Base-by-base conservation (phyloP, 2,113 vertebrate genomes). In the Bufo gargarizans region DNA sequence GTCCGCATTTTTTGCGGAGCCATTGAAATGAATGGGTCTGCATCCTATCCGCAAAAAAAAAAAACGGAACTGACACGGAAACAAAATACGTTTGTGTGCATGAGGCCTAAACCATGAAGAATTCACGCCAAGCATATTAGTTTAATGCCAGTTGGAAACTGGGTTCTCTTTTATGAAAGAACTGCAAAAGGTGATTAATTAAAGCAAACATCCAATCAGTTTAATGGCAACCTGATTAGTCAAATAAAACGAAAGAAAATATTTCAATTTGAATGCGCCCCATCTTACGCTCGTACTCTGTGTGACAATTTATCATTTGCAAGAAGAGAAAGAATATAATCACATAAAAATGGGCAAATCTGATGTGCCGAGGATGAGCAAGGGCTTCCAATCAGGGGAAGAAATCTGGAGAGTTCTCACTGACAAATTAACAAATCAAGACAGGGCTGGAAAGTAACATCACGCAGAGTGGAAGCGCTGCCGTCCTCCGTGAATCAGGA, bases 401-500 rank as follows among this genome's bases (percentile, higher is more conserved):
- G 69, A 78, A 78, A 89, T 89, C 82, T 84, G 33, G 81, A 84
- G 87, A 20, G 82, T 58, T 76, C 61, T 89, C 74, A 69, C 47
- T 78, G 82, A 89, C 84, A 84, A 89, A 78, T 89, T 89, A 84
- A 56, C 72, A 89, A 84, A 89, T 89, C 82, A 89, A 61, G 82
- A 84, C n/a, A 47, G 55, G 47, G n/a, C 59, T 71, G 69, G 74
- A 58, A 61, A 72, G 56, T 53, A 76, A 78, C 49, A 3, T 84
- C 82, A 67, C 56, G 82, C 49, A 55, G 82, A 84, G 87, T 43
- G 20, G 43, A 74, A 50, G 47, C 55, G 67, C 65, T 47, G 22
- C 9, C 6, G 9, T 11, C 69, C 19, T 59, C 43, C 33, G 22
- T 14, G 16, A 72, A 82, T 88, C 65, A 88, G 33, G 79, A 59